Conservation (phyloP, 2,113 vertebrate genomes). For the Piaya cayana region DNA sequence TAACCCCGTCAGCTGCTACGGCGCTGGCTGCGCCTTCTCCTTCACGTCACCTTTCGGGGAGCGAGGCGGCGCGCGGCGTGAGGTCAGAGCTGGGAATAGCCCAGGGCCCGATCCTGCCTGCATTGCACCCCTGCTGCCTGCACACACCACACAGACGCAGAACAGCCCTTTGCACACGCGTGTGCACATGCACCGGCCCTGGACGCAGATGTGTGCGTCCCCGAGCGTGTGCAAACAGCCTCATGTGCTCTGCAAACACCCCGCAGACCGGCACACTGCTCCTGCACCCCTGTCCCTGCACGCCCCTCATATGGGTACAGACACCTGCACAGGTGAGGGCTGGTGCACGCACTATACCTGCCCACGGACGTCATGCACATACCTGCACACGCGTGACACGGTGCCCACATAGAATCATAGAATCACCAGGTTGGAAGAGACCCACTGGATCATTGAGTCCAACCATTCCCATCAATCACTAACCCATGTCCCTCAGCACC, state of each 20-base stretch:
- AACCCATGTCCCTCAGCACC: no score
- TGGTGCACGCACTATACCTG: no score
- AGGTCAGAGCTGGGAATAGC: not conserved
- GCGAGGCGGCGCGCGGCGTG: not conserved
- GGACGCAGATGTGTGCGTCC: rapidly evolving
- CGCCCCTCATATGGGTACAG: not conserved
- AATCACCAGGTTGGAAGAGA: no score
- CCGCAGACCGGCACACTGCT: no score
- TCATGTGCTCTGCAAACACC: no score
- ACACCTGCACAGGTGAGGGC: not conserved
- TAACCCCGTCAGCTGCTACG: not conserved
- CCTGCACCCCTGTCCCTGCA: no score
- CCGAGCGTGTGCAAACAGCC: rapidly evolving
- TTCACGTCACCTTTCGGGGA: not conserved
- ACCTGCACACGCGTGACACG: not conserved
- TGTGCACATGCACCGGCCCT: not conserved
- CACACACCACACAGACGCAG: no score
- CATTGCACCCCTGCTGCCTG: no score
- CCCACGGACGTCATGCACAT: no score
- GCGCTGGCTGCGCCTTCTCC: not conserved
- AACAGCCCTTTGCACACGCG: rapidly evolving
- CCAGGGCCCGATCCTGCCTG: not conserved
- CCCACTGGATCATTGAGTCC: no score
- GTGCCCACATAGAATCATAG: not conserved
- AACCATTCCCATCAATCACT: no score